Evolutionary conservation across 2,113 vertebrate species (phyloP).

Genomic region (Drymodes brunneopygia): DNA sequence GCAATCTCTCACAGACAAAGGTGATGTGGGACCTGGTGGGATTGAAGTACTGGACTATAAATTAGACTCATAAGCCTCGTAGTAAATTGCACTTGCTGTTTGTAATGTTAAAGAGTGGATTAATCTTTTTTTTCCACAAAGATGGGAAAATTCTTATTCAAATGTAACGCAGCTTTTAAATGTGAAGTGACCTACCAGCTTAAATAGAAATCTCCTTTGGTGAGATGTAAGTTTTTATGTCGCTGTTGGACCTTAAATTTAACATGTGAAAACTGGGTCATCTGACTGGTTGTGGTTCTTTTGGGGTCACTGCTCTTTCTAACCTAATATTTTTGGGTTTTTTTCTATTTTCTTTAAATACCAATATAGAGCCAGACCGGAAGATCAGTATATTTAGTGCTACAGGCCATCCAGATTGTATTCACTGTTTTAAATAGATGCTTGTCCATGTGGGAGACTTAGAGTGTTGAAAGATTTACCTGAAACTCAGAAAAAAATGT

Average conservation of each 20-base stretch:
- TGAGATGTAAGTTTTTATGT: not conserved
- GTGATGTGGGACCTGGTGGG: not conserved
- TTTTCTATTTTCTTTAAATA: not conserved
- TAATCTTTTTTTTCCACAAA: not conserved
- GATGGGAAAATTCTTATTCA: slow-evolving; percentile 23
- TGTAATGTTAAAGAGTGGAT: slow-evolving; percentile 2
- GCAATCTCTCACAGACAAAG: not conserved
- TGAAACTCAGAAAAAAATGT: not conserved
- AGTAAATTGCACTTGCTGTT: not conserved
- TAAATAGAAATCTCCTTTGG: not conserved
- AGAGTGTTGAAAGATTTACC: not conserved
- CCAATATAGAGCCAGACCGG: rapidly evolving
- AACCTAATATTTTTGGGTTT: rapidly evolving
- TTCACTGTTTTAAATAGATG: not conserved
- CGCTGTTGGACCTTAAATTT: not conserved
- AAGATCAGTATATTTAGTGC: not conserved
- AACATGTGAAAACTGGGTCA: not conserved
- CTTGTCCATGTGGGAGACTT: not conserved
- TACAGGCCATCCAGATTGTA: not conserved
- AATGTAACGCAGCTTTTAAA: not conserved
- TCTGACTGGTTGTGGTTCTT: not conserved
- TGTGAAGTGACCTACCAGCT: not conserved
- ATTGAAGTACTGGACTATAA: not conserved
- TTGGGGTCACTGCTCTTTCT: not conserved
- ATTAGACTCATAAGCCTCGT: not conserved